Base-by-base conservation (phyloP, 1,140 invertebrate genomes). In the Episyrphus balteatus region DNA sequence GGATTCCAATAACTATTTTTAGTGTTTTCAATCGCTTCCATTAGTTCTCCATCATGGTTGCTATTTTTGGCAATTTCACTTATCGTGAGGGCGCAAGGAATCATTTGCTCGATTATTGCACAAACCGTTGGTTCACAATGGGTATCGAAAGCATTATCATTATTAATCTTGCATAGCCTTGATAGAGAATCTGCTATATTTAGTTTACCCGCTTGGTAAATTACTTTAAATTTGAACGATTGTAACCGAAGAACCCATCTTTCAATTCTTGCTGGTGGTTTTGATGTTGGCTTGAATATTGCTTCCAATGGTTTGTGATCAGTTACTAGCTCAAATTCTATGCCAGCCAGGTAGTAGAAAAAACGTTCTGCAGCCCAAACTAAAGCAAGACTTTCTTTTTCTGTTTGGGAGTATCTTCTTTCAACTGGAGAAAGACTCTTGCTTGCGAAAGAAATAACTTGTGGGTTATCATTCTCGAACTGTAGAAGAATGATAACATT, bases 121-220 rank as follows among this genome's bases (percentile, higher is more conserved):
- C 48, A 48, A 47, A 55, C 47, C 17, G 34, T 51, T 39, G 51
- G 44, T 32, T 55, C 48, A 17, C 40, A 13, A 5, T 39, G 17
- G 6, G 19, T 6, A 15, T 43, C 42, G 9, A 32, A 43, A 17
- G 31, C 18, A 14, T 30, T 31, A 15, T 36, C 13, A 12, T 10
- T 3, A 32, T 13, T 5, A 30, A 12, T 8, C 13, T 42, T 31
- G 37, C 41, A 49, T 30, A 66, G 44, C 19, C 64, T 34, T 15
- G 68, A 71, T 30, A 69, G 41, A 12, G 58, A 34, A 49, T 70
- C 68, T 6, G 67, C 61, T 21, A 69, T 65, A 32, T 71, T 71
- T 41, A 49, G 42, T 43, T 68, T 70, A 10, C 61, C 61, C 45
- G 60, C 31, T 45, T 56, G 50, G 48, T 67, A 68, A 33, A 60